phyloP scores from a whole-genome alignment of 2,888 invertebrate species.

The Chymomyza caudatula region DNA sequence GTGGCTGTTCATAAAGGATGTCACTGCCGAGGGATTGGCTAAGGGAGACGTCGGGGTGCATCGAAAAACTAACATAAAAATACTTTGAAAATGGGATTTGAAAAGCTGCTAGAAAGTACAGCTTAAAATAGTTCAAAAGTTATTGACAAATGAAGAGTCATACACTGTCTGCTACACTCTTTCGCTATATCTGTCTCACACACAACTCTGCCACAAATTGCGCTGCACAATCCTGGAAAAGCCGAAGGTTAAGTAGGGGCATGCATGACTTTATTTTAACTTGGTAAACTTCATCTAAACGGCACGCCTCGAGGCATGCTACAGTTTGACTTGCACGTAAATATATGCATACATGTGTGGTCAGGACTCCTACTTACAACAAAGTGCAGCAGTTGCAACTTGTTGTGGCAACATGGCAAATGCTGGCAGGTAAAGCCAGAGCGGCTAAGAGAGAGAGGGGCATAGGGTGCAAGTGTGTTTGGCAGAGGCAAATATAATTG shows the following conservation, averaged over 20 bases:
- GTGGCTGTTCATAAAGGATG: no score
- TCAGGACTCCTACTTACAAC: background rate
- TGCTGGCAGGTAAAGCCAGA: background rate
- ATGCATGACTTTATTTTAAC: background rate
- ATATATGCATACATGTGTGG: background rate
- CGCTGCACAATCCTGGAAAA: background rate
- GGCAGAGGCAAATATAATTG: background rate
- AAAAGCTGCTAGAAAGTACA: no score
- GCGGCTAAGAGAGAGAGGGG: no score
- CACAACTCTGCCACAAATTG: background rate
- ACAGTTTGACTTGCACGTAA: background rate
- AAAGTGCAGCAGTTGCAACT: background rate
- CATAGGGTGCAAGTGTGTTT: background rate
- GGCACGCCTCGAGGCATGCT: background rate
- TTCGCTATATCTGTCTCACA: background rate
- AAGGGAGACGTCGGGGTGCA: no score
- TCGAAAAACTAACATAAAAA: no score
- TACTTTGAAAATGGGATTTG: no score
- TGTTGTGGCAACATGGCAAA: background rate
- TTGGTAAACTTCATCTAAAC: background rate
- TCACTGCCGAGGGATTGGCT: no score
- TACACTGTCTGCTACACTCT: background rate
- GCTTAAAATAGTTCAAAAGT: no score
- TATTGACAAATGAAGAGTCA: no score
- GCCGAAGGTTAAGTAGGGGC: background rate